Conservation (phyloP, 1,140 invertebrate species). For the Drosophila kurseongensis region DNA sequence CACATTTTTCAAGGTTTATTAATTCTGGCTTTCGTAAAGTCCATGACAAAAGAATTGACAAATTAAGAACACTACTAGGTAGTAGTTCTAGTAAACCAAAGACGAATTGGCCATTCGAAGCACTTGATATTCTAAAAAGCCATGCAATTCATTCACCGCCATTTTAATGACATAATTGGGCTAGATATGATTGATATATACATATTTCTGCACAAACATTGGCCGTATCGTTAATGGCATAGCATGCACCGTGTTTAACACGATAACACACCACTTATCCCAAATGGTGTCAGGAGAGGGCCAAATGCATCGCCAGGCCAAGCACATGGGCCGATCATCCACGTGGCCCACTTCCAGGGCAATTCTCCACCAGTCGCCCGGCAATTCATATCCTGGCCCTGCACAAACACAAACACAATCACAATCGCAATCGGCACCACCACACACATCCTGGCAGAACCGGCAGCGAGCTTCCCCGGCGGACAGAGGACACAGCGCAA, state of each 20-base stretch:
- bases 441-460: conserved; percentile 46
- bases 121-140: neutral
- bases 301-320: conserved; percentile 28
- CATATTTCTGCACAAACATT: conserved; percentile 3
- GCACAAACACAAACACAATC: conserved; percentile 66
- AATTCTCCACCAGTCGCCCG: conserved; percentile 61
- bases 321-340: conserved; percentile 14
- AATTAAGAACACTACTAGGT: no score
- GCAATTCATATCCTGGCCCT: conserved; percentile 74
- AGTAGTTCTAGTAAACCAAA: no score
- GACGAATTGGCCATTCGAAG: neutral
- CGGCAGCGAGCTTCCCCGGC: conserved; percentile 48
- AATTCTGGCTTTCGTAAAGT: neutral
- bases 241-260: conserved; percentile 28
- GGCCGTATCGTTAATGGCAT: neutral
- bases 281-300: conserved; percentile 23
- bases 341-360: conserved; percentile 59
- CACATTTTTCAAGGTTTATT: neutral
- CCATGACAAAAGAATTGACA: no score
- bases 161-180: conserved; percentile 16
- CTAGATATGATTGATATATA: conserved; percentile 29
- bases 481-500: conserved; percentile 50
- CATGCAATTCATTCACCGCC: neutral
- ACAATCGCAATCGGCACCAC: conserved; percentile 55
- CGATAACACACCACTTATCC: conserved; percentile 29